Base-by-base conservation (phyloP, 1,140 invertebrate genomes). In the Sitodiplosis mosellana region DNA sequence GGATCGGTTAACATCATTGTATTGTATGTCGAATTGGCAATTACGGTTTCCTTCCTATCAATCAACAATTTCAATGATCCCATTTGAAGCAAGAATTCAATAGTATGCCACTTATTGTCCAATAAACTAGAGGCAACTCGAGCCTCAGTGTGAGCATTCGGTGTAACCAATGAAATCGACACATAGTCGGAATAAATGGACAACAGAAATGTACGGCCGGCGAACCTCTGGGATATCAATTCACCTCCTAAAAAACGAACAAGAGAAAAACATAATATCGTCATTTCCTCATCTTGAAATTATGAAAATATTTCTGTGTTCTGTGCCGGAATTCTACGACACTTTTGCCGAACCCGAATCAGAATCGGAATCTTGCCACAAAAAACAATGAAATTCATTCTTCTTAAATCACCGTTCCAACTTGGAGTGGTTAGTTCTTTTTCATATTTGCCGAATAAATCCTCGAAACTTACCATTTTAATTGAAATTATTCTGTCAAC, bases 81-180 rank as follows among this genome's bases (percentile, higher is more conserved):
- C 22, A 78, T 66, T 52, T 73, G 68, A 54, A 70, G 63, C 49
- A 63, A 56, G 49, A 65, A 64, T 51, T 64, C 56, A 27, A 65
- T 51, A 43, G 60, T 65, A 61, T 87, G 81, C 85, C 85, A 88
- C 54, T 67, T 72, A 65, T 87, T 87, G 66, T 87, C 77, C 12
- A 85, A 66, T 48, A 82, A 72, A 53, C 75, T 73, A 33, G 73
- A 75, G 45, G 68, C 69, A n/a, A 86, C 64, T 45, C 64, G 68
- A 1, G 75, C 73, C 50, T 80, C 77, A 54, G 77, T 75, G 22
- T 68, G 65, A 52, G 68, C 65, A 61, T 71, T 57, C 57, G 70
- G 59, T 54, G 75, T 72, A 49, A 71, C 67, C 61, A 82, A 77
- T 37, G 75, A 66, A 45, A 85, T 69, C 51, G 80, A 77, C 47